A percentile compares a stretch with the other conserved stretches of the same genome.
These are phyloP conservation scores for Epizoanthus scotinus DNA, from an alignment of 92 coral and sea anemone species.

Conservation along the genomic window DNA sequence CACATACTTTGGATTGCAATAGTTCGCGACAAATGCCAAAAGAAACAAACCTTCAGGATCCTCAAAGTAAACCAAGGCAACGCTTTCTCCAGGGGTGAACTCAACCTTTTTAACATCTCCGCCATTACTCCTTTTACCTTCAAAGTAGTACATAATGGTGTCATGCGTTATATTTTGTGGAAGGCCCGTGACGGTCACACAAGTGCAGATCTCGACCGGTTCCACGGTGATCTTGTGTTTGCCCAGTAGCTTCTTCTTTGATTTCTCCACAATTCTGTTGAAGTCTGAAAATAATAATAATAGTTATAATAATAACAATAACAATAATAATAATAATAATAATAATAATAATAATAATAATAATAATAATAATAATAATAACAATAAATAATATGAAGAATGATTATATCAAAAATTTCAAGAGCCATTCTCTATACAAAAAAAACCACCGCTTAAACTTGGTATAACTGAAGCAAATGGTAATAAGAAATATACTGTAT, in stretches of 20 bases:
- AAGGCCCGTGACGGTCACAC: constrained; percentile 57
- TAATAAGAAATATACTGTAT: too few relatives aligned
- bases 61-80: constrained; percentile 61
- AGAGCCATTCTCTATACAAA: too few relatives aligned
- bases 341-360: too few relatives aligned
- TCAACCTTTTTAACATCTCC: constrained; percentile 62
- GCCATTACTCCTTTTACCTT: constrained; percentile 52
- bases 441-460: too few relatives aligned
- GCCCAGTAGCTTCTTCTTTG: constrained; percentile 43
- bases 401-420: too few relatives aligned
- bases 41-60: constrained; percentile 50
- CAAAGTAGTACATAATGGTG: constrained; percentile 56
- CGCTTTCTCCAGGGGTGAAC: constrained; percentile 18
- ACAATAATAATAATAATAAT: too few relatives aligned
- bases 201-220: constrained; percentile 54
- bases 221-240: constrained; percentile 47
- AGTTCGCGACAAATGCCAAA: too few relatives aligned
- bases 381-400: too few relatives aligned
- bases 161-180: constrained; percentile 48
- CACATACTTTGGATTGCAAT: neutral
- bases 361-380: too few relatives aligned
- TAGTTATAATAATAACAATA: neutral
- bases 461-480: too few relatives aligned
- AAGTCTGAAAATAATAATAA: constrained; percentile 6
- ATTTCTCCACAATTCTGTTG: neutral